Evolutionary conservation across 2,797 vertebrate genomes (phyloP).

Genomic region (Trichosurus vulpecula): DNA sequence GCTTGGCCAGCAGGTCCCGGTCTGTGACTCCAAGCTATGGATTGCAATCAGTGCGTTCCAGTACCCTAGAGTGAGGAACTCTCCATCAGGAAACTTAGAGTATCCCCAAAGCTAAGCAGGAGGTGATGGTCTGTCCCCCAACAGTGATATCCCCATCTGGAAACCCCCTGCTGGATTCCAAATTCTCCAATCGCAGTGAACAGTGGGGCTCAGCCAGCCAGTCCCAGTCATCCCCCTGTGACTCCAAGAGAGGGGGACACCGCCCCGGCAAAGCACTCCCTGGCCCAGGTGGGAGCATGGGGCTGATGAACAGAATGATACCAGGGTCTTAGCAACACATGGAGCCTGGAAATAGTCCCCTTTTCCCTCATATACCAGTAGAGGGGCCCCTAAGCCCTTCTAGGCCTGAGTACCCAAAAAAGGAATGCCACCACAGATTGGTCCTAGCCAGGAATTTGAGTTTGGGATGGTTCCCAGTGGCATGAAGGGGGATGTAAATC

Average conservation of each 20-base stretch:
- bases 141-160: constrained; percentile 99
- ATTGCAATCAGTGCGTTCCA: constrained; percentile 99
- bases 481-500: constrained; percentile 88
- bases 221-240: constrained; percentile 97
- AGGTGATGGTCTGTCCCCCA: constrained; percentile 99
- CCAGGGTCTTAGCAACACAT: constrained; percentile 91
- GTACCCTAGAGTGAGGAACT: constrained; percentile 98
- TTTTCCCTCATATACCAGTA: constrained; percentile 95
- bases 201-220: constrained; percentile 96
- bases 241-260: constrained; percentile 94
- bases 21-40: constrained; percentile 90
- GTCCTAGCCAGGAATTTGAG: constrained; percentile 92
- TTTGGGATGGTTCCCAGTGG: constrained; percentile 93
- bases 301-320: constrained; percentile 96
- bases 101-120: constrained; percentile 99
- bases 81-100: constrained; percentile 98
- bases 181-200: constrained; percentile 99
- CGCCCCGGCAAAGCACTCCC: constrained; percentile 93
- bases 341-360: constrained; percentile 92
- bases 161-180: constrained; percentile 99
- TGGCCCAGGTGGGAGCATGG: constrained; percentile 94
- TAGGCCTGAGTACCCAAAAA: constrained; percentile 94
- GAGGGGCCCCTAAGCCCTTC: constrained; percentile 98
- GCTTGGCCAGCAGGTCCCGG: constrained; percentile 93
- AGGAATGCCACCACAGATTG: constrained; percentile 87